These are phyloP conservation scores for Brachyptera putata DNA, from an alignment of 2,888 invertebrate genomes.

Conservation along the genomic window DNA sequence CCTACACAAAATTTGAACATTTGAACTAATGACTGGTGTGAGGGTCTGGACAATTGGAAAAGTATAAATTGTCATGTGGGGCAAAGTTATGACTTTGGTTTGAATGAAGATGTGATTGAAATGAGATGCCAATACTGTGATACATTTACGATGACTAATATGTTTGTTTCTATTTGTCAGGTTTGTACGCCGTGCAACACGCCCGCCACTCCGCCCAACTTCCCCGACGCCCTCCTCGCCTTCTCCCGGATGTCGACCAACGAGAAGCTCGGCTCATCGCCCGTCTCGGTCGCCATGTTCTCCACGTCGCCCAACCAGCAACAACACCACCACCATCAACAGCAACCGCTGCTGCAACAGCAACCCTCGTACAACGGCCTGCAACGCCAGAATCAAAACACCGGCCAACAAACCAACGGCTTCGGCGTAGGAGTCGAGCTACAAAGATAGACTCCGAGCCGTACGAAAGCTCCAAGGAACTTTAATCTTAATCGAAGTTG, in stretches of 20 bases:
- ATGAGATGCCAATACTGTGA: too few relatives aligned
- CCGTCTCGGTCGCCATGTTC: constrained; percentile 41
- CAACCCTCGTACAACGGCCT: constrained; percentile 2
- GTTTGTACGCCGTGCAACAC: constrained; percentile 91
- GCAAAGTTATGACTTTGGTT: too few relatives aligned
- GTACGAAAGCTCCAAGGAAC: not conserved
- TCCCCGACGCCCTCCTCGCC: constrained; percentile 84
- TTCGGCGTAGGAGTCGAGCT: constrained; percentile 28
- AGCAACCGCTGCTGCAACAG: constrained; percentile 28
- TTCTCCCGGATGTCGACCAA: constrained; percentile 82
- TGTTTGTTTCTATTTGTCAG: too few relatives aligned
- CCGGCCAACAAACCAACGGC: constrained; percentile 22
- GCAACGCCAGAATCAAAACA: constrained; percentile 6
- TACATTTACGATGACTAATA: too few relatives aligned
- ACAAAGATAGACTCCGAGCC: constrained; percentile 32
- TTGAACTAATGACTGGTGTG: too few relatives aligned
- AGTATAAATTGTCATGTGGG: too few relatives aligned
- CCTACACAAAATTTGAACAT: too few relatives aligned
- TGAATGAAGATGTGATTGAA: too few relatives aligned
- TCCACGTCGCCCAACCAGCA: constrained; percentile 42
- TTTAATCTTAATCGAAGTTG: not conserved
- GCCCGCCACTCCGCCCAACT: constrained; percentile 91
- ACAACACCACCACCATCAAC: constrained; percentile 42
- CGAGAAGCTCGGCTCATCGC: constrained; percentile 40
- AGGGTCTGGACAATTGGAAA: too few relatives aligned